Base-by-base conservation (phyloP, 2,113 vertebrate genomes). In the western clawed frog (Xenopus tropicalis) region DNA sequence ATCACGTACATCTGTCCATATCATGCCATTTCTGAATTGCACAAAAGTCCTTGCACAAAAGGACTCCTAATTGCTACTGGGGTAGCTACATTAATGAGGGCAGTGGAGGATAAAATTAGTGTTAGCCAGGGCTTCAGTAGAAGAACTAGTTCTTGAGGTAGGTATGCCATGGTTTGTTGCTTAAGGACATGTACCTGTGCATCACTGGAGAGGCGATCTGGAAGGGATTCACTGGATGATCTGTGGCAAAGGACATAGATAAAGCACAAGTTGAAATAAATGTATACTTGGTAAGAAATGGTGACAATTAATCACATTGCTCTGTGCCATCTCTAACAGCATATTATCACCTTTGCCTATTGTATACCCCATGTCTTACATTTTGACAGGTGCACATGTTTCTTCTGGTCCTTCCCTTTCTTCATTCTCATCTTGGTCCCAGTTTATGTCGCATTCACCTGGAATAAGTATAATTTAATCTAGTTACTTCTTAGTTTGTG, bases 361-460 rank as follows among this genome's bases (percentile, higher is more conserved):
- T n/a, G 46, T 48, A 17, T 48, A 48, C 1, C 14, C 48, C 9
- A 14, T 14, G 17, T 59, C 23, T 73, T 37, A 75, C 72, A 52
- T 68, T 21, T n/a, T 69, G 13, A 52, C 46, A n/a, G 65, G 46
- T 14, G 48, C 25, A 19, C 14, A 51, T 7, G 22, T 56, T 51
- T 66, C 48, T 16, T 70, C 74, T 58, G 67, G 16, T 52, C 51
- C 37, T 10, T 70, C 68, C 4, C 19, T 17, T 16, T 44, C 68
- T 62, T 69, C 66, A 43, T 23, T 63, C 14, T 54, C 57, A 44
- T 76, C 66, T 20, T 37, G 58, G 20, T 17, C 66, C 73, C 65
- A 74, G 48, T 37, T 69, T n/a, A 46, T 52, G 52, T 61, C 56
- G 52, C 65, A 68, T 61, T 69, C 66, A 56, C 58, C 73, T 76